Evolutionary conservation across 2,797 vertebrate species (phyloP).

Genomic region (Enteromius trimaculatus): DNA sequence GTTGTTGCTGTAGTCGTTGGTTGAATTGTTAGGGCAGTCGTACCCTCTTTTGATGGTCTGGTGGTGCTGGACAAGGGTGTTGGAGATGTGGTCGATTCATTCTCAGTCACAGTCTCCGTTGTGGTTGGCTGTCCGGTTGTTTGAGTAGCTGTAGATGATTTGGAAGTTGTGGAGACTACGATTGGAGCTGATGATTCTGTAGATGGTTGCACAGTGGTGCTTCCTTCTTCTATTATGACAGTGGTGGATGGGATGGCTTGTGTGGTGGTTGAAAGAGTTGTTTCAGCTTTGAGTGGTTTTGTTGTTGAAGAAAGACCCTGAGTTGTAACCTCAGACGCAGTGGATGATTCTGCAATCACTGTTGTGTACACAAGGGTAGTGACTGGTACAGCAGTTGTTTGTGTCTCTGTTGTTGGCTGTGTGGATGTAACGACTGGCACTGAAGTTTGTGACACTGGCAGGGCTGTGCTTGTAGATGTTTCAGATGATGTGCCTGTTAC

Average conservation of each 20-base stretch:
- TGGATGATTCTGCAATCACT: background rate
- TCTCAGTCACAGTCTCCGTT: background rate
- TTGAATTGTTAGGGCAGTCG: background rate
- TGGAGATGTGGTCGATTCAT: background rate
- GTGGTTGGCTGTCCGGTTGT: constrained; percentile 16
- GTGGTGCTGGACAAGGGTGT: background rate
- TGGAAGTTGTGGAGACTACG: constrained; percentile 4
- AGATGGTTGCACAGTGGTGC: constrained; percentile 9
- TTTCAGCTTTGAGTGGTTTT: background rate
- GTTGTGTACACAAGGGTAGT: background rate
- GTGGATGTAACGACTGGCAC: constrained; percentile 1
- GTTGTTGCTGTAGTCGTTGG: constrained; percentile 57
- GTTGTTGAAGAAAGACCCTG: constrained; percentile 7
- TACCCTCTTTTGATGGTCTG: background rate
- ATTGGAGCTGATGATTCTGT: background rate
- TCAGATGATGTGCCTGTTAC: constrained; percentile 1
- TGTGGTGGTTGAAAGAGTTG: constrained; percentile 13
- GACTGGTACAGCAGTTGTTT: background rate
- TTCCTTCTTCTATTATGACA: background rate
- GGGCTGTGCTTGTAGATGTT: background rate
- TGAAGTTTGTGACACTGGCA: background rate
- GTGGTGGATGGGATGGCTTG: constrained; percentile 19
- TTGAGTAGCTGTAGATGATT: background rate
- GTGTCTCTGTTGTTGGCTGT: background rate
- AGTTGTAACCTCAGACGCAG: background rate